These are phyloP conservation scores for Steinernema feltiae DNA, from an alignment of 1,140 invertebrate species.

Conservation along the genomic window DNA sequence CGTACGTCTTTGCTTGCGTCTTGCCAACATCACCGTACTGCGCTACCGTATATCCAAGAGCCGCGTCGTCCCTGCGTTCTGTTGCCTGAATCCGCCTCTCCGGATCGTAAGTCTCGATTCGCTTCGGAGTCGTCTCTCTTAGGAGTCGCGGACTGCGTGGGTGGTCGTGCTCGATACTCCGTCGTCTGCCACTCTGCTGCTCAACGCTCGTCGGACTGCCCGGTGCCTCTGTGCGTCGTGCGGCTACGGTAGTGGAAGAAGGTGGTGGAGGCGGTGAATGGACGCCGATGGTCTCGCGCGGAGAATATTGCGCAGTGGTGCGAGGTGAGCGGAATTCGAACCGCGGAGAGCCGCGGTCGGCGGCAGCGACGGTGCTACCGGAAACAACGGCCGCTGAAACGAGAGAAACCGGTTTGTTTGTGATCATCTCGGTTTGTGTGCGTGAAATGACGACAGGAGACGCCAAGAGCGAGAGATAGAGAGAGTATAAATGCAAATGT, in stretches of 20 bases:
- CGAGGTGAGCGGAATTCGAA: slow-evolving; percentile 21
- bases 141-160: not conserved
- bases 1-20: not conserved
- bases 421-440: too few relatives aligned
- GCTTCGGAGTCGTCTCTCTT: not conserved
- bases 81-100: slow-evolving; percentile 7
- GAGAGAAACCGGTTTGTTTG: not conserved
- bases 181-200: not conserved
- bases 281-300: slow-evolving; percentile 23
- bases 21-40: slow-evolving; percentile 32
- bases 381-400: not conserved
- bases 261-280: too few relatives aligned
- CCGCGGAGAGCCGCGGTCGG: not conserved
- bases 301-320: not conserved
- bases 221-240: slow-evolving; percentile 16
- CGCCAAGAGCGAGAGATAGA: too few relatives aligned
- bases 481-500: not conserved
- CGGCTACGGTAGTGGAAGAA: slow-evolving; percentile 29
- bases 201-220: slow-evolving; percentile 1
- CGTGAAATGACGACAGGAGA: too few relatives aligned
- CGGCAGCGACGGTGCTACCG: not conserved
- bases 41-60: slow-evolving; percentile 48
- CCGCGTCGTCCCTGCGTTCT: not conserved
- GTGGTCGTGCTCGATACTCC: not conserved
- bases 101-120: slow-evolving; percentile 2